Evolutionary conservation across 1,140 invertebrate genomes (phyloP).

Genomic region (Nasonia longicornis): DNA sequence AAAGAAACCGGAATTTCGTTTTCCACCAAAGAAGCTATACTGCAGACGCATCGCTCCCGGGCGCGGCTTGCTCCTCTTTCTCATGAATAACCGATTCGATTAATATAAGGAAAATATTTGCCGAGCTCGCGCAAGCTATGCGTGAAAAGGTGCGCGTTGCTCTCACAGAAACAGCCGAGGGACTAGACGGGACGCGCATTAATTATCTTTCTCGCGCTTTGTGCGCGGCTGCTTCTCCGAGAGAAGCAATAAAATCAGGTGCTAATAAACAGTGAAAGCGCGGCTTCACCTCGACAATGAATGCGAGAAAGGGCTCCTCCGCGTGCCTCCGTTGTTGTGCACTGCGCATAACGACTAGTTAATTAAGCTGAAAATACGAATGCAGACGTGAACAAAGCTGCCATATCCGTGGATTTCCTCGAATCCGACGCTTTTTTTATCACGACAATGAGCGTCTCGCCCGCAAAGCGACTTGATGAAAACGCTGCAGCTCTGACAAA

Average conservation of each 20-base stretch:
- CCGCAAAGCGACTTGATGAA: not conserved
- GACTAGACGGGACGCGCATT: not conserved
- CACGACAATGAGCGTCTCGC: not conserved
- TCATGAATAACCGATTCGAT: conserved; percentile 13
- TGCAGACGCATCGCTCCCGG: too few species aligned
- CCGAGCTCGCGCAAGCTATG: not conserved
- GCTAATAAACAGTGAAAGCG: conserved; percentile 21
- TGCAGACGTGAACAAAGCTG: too few species aligned
- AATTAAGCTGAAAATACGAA: not conserved
- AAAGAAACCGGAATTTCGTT: too few species aligned
- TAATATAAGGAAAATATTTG: conserved; percentile 39
- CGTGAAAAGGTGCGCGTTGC: not conserved
- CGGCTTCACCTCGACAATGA: not conserved
- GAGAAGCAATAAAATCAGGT: conserved; percentile 22
- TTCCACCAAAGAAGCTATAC: too few species aligned
- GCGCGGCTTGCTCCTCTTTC: not conserved
- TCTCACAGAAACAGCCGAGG: not conserved
- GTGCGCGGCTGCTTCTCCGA: not conserved
- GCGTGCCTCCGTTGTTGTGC: not conserved
- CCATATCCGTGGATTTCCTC: too few species aligned
- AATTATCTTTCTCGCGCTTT: not conserved
- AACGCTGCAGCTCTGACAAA: not conserved
- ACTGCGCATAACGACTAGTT: not conserved
- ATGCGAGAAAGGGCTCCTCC: not conserved
- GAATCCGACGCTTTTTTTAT: too few species aligned